A percentile compares a stretch with the other conserved stretches of the same genome.
Evolutionary conservation across 1,140 invertebrate species (phyloP).

Genomic region (Steinernema khuongi): DNA sequence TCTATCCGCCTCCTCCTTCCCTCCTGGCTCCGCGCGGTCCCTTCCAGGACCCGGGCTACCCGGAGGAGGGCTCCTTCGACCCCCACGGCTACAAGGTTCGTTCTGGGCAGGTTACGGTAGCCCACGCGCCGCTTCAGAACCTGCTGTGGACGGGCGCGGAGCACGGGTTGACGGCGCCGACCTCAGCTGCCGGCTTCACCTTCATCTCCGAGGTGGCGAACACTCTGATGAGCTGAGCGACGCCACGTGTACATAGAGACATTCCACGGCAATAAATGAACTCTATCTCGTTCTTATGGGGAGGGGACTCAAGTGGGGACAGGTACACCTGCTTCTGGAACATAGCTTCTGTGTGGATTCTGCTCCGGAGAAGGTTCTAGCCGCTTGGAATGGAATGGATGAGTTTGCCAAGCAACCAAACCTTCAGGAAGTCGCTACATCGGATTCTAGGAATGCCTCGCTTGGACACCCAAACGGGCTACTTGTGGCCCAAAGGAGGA

Average conservation of each 20-base stretch:
- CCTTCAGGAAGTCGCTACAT: too few relatives aligned
- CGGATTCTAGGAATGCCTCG: too few relatives aligned
- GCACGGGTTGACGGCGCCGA: not conserved
- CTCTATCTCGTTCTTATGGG: too few relatives aligned
- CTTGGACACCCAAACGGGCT: too few relatives aligned
- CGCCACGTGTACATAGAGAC: not conserved
- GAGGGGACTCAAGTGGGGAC: too few relatives aligned
- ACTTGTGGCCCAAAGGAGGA: too few relatives aligned
- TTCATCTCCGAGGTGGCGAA: not conserved
- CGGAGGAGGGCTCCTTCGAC: not conserved
- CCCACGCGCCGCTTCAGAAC: not conserved
- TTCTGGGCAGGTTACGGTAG: not conserved
- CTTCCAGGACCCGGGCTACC: not conserved
- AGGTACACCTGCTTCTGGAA: too few relatives aligned
- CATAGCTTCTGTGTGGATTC: too few relatives aligned
- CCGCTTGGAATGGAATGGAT: too few relatives aligned
- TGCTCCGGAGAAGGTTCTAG: too few relatives aligned
- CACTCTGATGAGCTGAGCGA: not conserved
- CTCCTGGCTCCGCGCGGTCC: not conserved
- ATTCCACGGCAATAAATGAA: conserved; percentile 6
- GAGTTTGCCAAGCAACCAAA: too few relatives aligned
- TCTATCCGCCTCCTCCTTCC: not conserved
- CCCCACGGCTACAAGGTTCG: not conserved
- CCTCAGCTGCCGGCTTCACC: not conserved
- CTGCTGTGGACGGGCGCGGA: not conserved